Evolutionary conservation across 2,113 vertebrate genomes (phyloP), one percentile per base, ranked within the genome.

Genomic region (Mirza zaza): DNA sequence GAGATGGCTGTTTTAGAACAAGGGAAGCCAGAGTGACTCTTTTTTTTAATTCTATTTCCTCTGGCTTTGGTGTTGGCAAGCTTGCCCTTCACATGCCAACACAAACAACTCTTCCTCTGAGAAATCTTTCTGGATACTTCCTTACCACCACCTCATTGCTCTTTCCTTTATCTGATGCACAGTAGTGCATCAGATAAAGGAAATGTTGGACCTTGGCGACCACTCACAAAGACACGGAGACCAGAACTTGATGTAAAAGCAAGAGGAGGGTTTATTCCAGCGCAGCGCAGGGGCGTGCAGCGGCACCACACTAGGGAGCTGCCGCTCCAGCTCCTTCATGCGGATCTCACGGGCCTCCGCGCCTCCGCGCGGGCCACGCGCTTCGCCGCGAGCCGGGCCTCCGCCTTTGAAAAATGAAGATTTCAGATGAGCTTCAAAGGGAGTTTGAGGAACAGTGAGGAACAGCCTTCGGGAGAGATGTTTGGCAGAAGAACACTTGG

Each of bases 341-440:
- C n/a, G n/a, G n/a, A n/a, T n/a, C n/a, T n/a, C n/a, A n/a, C n/a
- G n/a, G n/a, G n/a, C n/a, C n/a, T n/a, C n/a, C n/a, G n/a, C n/a
- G n/a, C n/a, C n/a, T n/a, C n/a, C n/a, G n/a, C n/a, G n/a, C n/a
- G n/a, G n/a, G n/a, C n/a, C n/a, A n/a, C n/a, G n/a, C n/a, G n/a
- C n/a, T n/a, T n/a, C n/a, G n/a, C n/a, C n/a, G n/a, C n/a, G n/a
- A n/a, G n/a, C n/a, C n/a, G n/a, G n/a, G n/a, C n/a, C n/a, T n/a
- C n/a, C n/a, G n/a, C 95, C 97, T 97, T 9, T n/a, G 84, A 34
- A 76, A 27, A 45, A 36, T 0, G 97, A 52, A 23, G 91, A 11
- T 32, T 93, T 45, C 7, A 52, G 88, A 25, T 3, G 75, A 76
- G 36, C 50, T 71, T 91, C 88, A 57, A 8, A 23, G 77, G 25